Base-by-base conservation (phyloP, 2,797 vertebrate species). In the Channallabes apus region DNA sequence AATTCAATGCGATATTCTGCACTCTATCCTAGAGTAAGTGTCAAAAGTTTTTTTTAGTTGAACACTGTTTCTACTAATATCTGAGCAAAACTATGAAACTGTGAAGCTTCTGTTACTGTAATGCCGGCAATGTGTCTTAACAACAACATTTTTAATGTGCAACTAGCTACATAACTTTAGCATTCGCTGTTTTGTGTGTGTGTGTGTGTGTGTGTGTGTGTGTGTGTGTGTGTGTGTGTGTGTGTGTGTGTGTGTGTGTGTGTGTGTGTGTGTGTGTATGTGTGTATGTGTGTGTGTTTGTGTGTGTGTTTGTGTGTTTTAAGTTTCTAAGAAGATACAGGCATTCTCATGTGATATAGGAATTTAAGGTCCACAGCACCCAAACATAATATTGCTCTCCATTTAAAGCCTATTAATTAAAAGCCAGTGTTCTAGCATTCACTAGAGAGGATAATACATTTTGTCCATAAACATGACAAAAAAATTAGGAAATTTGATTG, bases 1-100 rank as follows among this genome's bases (percentile, higher is more conserved):
- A 73, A 75, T 75, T 75, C 27, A 59, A 82, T 59, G 20, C 41
- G 68, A 72, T 72, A 27, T 61, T 61, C 32, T 3, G 20, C 54
- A 82, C 22, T 59, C 38, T 71, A 69, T 69, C 14, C 65, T 69
- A 22, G 41, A 56, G 18, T 82, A 68, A 68, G 27, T 54, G 41
- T 27, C 38, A 54, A 68, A 68, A 56, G 3, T 54, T 51, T 51
- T 14, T 18, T 65, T 46, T 46, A 46, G 14, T 65, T 14, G 12
- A 27, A 67, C 22, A 27, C 61, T 22, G 54, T 38, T 65, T 61
- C 56, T 78, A 59, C 17, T 17, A 51, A 65, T 3, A 2, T 22
- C 22, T 24, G 17, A 29, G 41, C 62, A 65, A 51, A 65, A 64
- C 17, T 41, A 11, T 64, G n/a, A 80, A 80, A 64, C 24, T 27